These are phyloP conservation scores for Tubulanus polymorphus DNA, from an alignment of 2,888 invertebrate species.

Conservation along the genomic window DNA sequence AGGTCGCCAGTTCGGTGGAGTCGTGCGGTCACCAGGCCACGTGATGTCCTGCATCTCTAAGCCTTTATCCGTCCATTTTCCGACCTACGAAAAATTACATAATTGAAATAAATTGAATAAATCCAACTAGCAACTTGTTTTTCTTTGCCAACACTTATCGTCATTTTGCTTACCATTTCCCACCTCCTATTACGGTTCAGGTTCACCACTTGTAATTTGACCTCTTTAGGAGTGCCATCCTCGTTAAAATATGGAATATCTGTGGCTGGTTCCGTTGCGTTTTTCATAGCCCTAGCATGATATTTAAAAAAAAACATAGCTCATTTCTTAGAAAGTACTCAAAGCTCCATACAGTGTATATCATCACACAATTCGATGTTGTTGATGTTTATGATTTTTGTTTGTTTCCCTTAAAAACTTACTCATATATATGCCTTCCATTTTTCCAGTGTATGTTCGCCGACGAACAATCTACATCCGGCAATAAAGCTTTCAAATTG, in stretches of 20 bases:
- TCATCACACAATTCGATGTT: too few relatives aligned
- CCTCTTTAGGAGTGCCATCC: slow-evolving; percentile 27
- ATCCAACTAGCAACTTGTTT: too few relatives aligned
- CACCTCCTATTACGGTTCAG: slow-evolving; percentile 8
- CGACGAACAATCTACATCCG: too few relatives aligned
- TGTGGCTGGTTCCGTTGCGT: slow-evolving; percentile 12
- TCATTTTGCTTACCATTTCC: slow-evolving; percentile 1
- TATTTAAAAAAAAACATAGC: neutral
- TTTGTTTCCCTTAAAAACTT: neutral
- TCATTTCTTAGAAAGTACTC: neutral
- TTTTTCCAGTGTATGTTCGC: neutral
- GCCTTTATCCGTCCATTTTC: slow-evolving; percentile 70
- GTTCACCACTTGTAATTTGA: slow-evolving; percentile 30
- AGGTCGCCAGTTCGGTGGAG: slow-evolving; percentile 94
- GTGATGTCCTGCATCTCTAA: slow-evolving; percentile 95
- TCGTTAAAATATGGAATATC: slow-evolving; percentile 24
- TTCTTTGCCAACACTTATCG: too few relatives aligned
- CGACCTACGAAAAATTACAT: slow-evolving; percentile 62
- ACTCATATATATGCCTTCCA: neutral
- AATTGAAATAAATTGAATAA: neutral
- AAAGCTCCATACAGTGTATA: neutral
- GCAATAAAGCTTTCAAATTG: too few relatives aligned
- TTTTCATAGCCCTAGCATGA: slow-evolving; percentile 1
- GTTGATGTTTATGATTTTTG: too few relatives aligned
- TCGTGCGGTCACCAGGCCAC: slow-evolving; percentile 94